A percentile compares a stretch with the other conserved stretches of the same genome.
These are phyloP conservation scores for Plagodis dolabraria DNA, from an alignment of 2,888 invertebrate species.

Conservation along the genomic window DNA sequence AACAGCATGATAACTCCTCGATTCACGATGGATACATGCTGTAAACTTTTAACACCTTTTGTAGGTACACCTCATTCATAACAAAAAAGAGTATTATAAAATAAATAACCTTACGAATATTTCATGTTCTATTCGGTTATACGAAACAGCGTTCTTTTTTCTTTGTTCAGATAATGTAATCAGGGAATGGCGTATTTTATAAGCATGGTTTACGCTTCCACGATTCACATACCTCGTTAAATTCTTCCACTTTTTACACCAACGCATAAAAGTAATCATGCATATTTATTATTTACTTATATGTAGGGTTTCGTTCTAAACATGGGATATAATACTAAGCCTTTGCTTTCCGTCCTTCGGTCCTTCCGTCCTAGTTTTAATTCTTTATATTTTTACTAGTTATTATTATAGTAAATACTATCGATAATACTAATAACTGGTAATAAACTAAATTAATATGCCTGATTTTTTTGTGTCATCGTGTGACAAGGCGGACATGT, in stretches of 20 bases:
- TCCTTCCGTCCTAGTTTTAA: too few relatives aligned
- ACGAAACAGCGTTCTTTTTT: constrained; percentile 14
- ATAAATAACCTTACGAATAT: constrained; percentile 8
- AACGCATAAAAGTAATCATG: constrained; percentile 1
- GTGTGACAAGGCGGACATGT: too few relatives aligned
- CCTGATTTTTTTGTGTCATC: too few relatives aligned
- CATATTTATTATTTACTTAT: neutral
- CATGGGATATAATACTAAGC: too few relatives aligned
- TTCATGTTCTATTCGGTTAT: constrained; percentile 13
- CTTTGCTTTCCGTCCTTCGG: too few relatives aligned
- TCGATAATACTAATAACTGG: too few relatives aligned
- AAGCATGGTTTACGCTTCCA: constrained; percentile 7
- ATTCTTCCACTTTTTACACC: constrained; percentile 15
- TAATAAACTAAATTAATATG: too few relatives aligned
- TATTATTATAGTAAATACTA: too few relatives aligned
- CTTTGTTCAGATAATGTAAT: constrained; percentile 28
- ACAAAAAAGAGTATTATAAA: constrained; percentile 7
- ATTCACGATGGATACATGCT: constrained; percentile 1
- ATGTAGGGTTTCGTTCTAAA: too few relatives aligned
- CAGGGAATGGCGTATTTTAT: constrained; percentile 5
- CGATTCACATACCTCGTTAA: constrained; percentile 13
- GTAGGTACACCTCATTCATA: constrained; percentile 1
- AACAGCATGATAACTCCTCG: too few relatives aligned
- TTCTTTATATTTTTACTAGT: too few relatives aligned
- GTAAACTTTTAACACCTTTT: constrained; percentile 14